Evolutionary conservation across 1,140 invertebrate genomes (phyloP).

Genomic region (Magallana angulata): DNA sequence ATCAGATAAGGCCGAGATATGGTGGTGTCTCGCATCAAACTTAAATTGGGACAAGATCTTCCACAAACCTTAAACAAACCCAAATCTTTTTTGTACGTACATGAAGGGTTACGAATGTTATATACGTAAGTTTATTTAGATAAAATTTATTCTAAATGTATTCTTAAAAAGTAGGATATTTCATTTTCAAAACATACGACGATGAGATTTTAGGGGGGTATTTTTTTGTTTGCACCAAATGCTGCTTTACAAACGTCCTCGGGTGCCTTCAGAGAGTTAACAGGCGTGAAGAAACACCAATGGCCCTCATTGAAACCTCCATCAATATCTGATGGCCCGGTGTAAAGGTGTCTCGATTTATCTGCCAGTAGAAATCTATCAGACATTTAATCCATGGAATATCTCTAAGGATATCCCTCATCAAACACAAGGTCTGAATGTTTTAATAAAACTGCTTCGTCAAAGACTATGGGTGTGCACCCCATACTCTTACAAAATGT

Average conservation of each 20-base stretch:
- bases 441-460: not conserved
- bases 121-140: not conserved
- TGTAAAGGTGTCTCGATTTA: conserved; percentile 3
- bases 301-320: not conserved
- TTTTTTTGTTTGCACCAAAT: conserved; percentile 19
- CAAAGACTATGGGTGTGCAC: no score
- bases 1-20: not conserved
- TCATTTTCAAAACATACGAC: not conserved
- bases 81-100: not conserved
- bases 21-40: conserved; percentile 16
- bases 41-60: not conserved
- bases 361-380: conserved; percentile 18
- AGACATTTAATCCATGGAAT: not conserved
- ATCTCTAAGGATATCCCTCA: conserved; percentile 9
- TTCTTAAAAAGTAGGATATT: not conserved
- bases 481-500: no score
- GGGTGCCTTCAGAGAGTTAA: not conserved
- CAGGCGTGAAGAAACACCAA: not conserved
- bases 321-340: not conserved
- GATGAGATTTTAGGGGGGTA: not conserved
- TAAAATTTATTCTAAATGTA: not conserved
- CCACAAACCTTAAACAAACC: not conserved
- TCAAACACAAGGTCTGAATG: not conserved
- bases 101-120: not conserved
- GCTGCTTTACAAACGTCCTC: not conserved